Evolutionary conservation across 2,888 invertebrate genomes (phyloP), one percentile per base, ranked within the genome.

Genomic region (Tortrix viridana): DNA sequence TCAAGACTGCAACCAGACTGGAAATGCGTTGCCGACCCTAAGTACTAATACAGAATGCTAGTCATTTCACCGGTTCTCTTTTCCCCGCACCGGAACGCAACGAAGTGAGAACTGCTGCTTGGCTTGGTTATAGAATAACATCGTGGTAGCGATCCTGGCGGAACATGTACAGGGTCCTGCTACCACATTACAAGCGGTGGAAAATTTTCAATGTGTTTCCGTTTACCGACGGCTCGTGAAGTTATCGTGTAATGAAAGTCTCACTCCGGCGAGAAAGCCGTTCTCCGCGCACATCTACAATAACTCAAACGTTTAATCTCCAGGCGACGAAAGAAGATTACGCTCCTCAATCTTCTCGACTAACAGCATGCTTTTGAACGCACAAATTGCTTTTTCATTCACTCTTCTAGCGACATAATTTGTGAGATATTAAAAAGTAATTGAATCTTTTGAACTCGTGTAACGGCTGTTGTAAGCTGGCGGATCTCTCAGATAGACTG

Each of bases 301-400:
- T 55, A 55, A 41, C 52, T 57, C n/a, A 19, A 52, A 41, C 52
- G 38, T 57, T 52, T 57, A 57, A 57, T 63, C 57, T 63, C 26
- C 26, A 23, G 20, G 20, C 37, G 9, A 44, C 44, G 52, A 38
- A 18, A 38, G 48, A 57, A 57, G 57, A 53, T 53, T 63, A 47
- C 56, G 22, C 37, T 32, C 50, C 22, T 22, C 53, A 53, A 44
- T 55, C 54, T 55, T 55, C 44, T 19, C 54, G 44, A 14, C 26
- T 55, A 55, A 23, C 37, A 50, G 52, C 52, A 57, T 56, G 62
- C 62, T 56, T 46, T 60, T 48, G 41, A 60, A 19, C 12, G 50
- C n/a, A 38, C 61, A 62, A 50, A 62, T 63, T 52, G 57, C 38
- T 46, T 56, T 57, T 52, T 52, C 62, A 63, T 57, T 57, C 57